A percentile compares a stretch with the other conserved stretches of the same genome.
These are phyloP conservation scores for Acronicta psi DNA, from an alignment of 2,888 invertebrate genomes.

Conservation along the genomic window DNA sequence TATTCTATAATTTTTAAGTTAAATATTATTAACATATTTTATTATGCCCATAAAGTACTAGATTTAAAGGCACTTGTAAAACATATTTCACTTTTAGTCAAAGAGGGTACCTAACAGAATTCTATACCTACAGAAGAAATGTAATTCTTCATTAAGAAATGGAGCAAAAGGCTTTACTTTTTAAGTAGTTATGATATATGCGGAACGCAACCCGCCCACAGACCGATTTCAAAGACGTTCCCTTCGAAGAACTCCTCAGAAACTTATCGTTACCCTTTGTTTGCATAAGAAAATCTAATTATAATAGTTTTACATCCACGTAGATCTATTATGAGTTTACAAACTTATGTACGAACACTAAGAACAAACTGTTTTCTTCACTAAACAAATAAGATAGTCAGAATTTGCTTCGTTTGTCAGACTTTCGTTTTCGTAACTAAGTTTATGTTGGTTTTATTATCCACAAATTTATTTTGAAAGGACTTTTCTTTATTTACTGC, in stretches of 20 bases:
- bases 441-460: constrained; percentile 44
- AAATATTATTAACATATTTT: too few species aligned
- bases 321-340: constrained; percentile 50
- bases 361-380: constrained; percentile 18
- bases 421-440: constrained; percentile 30
- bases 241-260: neutral
- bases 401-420: constrained; percentile 37
- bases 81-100: neutral
- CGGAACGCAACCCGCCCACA: constrained; percentile 1
- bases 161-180: constrained; percentile 2
- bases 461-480: constrained; percentile 26
- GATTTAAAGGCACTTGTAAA: too few species aligned
- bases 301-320: constrained; percentile 42
- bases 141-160: constrained; percentile 4
- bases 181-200: constrained; percentile 8
- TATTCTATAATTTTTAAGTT: too few species aligned
- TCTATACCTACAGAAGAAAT: too few species aligned
- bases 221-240: constrained; percentile 15
- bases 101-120: neutral
- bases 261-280: constrained; percentile 34
- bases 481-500: constrained; percentile 27
- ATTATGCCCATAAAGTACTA: too few species aligned
- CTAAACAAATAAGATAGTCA: constrained; percentile 29
- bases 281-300: constrained; percentile 46
- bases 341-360: constrained; percentile 27